Evolutionary conservation across 2,888 invertebrate species (phyloP), one percentile per base, ranked within the genome.

Genomic region (Osedax frankpressi): DNA sequence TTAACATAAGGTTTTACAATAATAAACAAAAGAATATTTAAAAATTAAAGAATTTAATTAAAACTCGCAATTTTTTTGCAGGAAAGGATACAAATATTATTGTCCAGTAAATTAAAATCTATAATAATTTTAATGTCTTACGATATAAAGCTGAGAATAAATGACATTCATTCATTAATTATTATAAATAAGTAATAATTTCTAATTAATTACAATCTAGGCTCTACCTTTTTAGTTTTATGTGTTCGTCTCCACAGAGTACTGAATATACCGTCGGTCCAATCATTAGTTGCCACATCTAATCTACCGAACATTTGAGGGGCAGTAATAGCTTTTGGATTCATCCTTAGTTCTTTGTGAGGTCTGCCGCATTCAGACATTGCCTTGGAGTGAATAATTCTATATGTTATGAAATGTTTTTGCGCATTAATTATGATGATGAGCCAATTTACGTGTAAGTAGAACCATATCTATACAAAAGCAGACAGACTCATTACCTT

Each of bases 181-280:
- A 62, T 25, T 62, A 24, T 2, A 24, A 62, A 2, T 62, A 71
- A 69, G 11, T 6, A 25, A 24, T 70, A 28, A 6, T 71, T 2
- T 28, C 14, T 24, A 2, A n/a, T 62, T 2, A 24, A 63, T 2
- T 27, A 26, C 25, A n/a, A n/a, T n/a, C n/a, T n/a, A n/a, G n/a
- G n/a, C n/a, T 30, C n/a, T 67, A 82, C 83, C 81, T 90, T 89
- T 84, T 93, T 94, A 0, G 91, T 86, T 86, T 93, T 94, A 19
- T 94, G 87, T 0, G 95, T 95, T 85, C 94, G 93, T 70, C 96
- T 88, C 96, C 96, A 96, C 0, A 96, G 86, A 0, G 95, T 93
- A 0, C 95, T 94, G 86, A 96, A 96, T 80, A 96, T 95, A 2
- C 96, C 96, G 84, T 96, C 96, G 0, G 95, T 96, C 96, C 96